Conservation (phyloP, 2,113 vertebrate species). For the Psittacula cyanocephala region DNA sequence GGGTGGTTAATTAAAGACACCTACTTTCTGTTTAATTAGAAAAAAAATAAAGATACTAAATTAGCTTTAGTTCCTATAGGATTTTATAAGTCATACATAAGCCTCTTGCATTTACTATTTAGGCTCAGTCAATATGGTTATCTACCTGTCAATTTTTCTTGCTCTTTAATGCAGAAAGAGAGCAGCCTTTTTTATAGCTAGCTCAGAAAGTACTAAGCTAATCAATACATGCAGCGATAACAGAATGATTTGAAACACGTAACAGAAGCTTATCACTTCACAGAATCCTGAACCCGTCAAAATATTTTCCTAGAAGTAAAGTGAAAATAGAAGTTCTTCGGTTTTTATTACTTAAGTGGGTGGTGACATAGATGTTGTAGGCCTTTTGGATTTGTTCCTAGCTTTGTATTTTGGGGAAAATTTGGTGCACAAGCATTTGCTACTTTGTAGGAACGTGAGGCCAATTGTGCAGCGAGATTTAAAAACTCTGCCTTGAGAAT, state of each 20-base stretch:
- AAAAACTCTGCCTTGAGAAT: constrained; percentile 1
- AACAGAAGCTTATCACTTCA: constrained; percentile 75
- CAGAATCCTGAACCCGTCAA: constrained; percentile 70
- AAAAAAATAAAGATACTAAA: not conserved
- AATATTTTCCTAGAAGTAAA: constrained; percentile 76
- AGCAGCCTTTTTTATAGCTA: constrained; percentile 67
- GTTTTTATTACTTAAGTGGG: constrained; percentile 63
- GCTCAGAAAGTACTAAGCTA: constrained; percentile 67
- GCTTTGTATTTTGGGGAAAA: constrained; percentile 29
- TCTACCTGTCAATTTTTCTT: constrained; percentile 78
- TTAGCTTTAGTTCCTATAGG: constrained; percentile 1
- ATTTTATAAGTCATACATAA: constrained; percentile 60
- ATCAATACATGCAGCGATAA: constrained; percentile 79
- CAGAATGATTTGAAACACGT: constrained; percentile 73
- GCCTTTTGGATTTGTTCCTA: constrained; percentile 51
- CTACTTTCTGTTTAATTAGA: constrained; percentile 43
- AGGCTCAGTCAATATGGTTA: constrained; percentile 78
- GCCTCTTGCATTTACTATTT: constrained; percentile 68
- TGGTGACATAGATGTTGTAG: constrained; percentile 53
- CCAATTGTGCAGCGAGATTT: not conserved
- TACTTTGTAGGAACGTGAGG: not conserved
- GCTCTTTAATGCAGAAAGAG: constrained; percentile 71
- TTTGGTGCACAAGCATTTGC: not conserved
- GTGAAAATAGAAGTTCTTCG: constrained; percentile 61
- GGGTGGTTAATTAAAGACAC: constrained; percentile 39